These are phyloP conservation scores for Datnioides undecimradiatus DNA, from an alignment of 2,113 vertebrate genomes.

Conservation along the genomic window DNA sequence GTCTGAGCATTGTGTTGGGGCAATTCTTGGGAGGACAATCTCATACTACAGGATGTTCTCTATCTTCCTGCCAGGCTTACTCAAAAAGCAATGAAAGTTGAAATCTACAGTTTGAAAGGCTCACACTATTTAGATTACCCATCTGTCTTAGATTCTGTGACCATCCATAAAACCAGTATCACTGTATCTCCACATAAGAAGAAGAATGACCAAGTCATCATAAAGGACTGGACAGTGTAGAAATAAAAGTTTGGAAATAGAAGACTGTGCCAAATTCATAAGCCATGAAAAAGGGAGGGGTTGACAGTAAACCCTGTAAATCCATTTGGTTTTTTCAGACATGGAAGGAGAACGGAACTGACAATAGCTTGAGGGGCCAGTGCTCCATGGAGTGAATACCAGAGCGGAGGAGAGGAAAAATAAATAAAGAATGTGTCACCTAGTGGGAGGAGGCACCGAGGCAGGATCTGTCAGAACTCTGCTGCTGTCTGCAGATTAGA, in stretches of 20 bases:
- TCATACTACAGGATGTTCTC: not conserved
- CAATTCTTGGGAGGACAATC: not conserved
- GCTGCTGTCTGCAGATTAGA: conserved; percentile 86
- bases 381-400: conserved; percentile 82
- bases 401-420: conserved; percentile 77
- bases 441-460: conserved; percentile 80
- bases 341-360: conserved; percentile 84
- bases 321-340: conserved; percentile 83
- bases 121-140: conserved; percentile 20
- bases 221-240: conserved; percentile 57
- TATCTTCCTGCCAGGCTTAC: not conserved
- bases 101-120: too few relatives aligned
- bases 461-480: conserved; percentile 84
- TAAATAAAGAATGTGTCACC: conserved; percentile 83
- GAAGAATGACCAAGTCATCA: conserved; percentile 71
- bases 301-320: conserved; percentile 83
- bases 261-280: conserved; percentile 54
- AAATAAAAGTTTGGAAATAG: conserved; percentile 66
- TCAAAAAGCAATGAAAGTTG: not conserved
- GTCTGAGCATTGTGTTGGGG: not conserved
- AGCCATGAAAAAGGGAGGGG: conserved; percentile 67
- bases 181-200: conserved; percentile 19
- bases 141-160: conserved; percentile 2
- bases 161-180: conserved; percentile 23
- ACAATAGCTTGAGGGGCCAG: conserved; percentile 84